Percentiles rank a stretch among this genome's conserved stretches.
Evolutionary conservation across 2,113 vertebrate species (phyloP).

Genomic region (Anseranas semipalmata): DNA sequence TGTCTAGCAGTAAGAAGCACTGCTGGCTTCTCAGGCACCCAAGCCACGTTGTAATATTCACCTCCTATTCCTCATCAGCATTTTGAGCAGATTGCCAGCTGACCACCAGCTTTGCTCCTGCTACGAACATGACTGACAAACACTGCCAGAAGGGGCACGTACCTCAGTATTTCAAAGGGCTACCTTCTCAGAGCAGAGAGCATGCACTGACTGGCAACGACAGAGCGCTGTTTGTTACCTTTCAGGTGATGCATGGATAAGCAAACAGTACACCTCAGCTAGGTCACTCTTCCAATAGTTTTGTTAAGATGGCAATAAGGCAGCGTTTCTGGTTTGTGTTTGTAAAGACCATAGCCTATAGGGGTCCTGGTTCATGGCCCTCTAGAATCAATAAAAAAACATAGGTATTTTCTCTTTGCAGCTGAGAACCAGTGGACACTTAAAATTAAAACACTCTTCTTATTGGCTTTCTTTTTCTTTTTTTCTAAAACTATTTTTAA

Average conservation of each 20-base stretch:
- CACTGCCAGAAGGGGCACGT: not conserved
- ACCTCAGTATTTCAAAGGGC: not conserved
- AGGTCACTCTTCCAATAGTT: not conserved
- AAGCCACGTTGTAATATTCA: not conserved
- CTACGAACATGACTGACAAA: not conserved
- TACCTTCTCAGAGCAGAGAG: not conserved
- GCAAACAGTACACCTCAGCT: fast-evolving
- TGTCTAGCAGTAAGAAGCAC: not conserved
- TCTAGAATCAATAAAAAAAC: not conserved
- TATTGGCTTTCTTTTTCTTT: fast-evolving
- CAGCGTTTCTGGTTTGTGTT: not conserved
- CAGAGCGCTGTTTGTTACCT: not conserved
- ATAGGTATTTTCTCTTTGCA: not conserved
- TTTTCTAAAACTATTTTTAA: not conserved
- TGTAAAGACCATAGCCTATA: not conserved
- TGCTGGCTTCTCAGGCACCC: not conserved
- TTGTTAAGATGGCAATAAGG: not conserved
- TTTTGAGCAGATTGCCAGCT: not conserved
- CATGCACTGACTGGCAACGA: not conserved
- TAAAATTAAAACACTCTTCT: not conserved
- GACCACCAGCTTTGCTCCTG: not conserved
- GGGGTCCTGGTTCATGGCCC: not conserved
- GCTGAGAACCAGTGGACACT: not conserved
- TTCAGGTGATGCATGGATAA: not conserved
- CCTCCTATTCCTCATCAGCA: not conserved